Evolutionary conservation across 2,797 vertebrate species (phyloP).

Genomic region (Acipenser ruthenus): DNA sequence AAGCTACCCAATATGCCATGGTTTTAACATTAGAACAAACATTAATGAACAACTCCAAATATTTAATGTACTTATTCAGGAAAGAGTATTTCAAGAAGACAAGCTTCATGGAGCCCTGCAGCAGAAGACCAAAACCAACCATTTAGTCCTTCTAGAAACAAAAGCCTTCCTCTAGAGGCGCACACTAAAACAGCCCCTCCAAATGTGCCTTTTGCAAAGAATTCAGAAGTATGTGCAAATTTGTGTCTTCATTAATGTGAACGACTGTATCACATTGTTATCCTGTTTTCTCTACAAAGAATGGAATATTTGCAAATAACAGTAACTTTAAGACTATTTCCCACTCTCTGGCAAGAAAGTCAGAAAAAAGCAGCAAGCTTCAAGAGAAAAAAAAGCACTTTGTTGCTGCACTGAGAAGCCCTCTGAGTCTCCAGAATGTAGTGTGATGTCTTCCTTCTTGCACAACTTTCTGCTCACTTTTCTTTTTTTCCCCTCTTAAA

Average conservation of each 20-base stretch:
- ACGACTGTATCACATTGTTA: slow-evolving; percentile 29
- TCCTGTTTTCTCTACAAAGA: slow-evolving; percentile 48
- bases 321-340: slow-evolving; percentile 58
- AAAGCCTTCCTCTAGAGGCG: slow-evolving; percentile 39
- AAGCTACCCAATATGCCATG: slow-evolving; percentile 55
- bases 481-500: slow-evolving; percentile 52
- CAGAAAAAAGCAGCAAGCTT: slow-evolving; percentile 56
- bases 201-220: slow-evolving; percentile 47
- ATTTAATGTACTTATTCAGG: slow-evolving; percentile 55
- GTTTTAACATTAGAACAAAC: slow-evolving; percentile 43
- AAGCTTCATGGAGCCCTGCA: slow-evolving; percentile 89
- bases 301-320: slow-evolving; percentile 70
- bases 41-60: slow-evolving; percentile 39
- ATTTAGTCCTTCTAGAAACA: slow-evolving; percentile 52
- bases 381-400: slow-evolving; percentile 49
- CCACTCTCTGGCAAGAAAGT: slow-evolving; percentile 54
- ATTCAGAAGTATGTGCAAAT: slow-evolving; percentile 56
- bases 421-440: slow-evolving; percentile 49
- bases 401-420: slow-evolving; percentile 43
- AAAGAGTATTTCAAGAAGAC: slow-evolving; percentile 84
- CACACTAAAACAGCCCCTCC: slow-evolving; percentile 22
- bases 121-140: slow-evolving; percentile 67
- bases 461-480: slow-evolving; percentile 27
- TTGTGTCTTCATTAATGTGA: slow-evolving; percentile 54
- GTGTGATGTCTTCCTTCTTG: slow-evolving; percentile 24